A percentile compares a stretch with the other conserved stretches of the same genome.
phyloP scores from a whole-genome alignment of 1,140 invertebrate genomes.

The Ceratitis capitata region DNA sequence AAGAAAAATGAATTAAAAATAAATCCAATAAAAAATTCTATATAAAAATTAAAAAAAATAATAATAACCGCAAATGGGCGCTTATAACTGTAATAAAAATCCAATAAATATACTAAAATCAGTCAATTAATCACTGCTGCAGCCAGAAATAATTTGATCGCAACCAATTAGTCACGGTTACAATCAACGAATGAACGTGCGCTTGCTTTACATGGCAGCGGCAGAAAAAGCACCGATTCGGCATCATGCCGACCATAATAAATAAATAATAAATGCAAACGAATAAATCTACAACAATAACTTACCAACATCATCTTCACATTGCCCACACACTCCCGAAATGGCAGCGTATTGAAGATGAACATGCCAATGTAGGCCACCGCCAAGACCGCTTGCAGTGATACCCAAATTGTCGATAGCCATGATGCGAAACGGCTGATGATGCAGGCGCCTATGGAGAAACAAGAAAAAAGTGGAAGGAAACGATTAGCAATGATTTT shows the following conservation, averaged over 20 bases:
- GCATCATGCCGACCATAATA: not conserved
- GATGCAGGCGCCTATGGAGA: constrained; percentile 58
- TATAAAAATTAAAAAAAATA: too few relatives aligned
- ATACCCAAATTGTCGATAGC: constrained; percentile 62
- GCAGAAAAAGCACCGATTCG: not conserved
- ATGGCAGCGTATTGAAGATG: constrained; percentile 54
- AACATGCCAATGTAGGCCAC: constrained; percentile 63
- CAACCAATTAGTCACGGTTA: not conserved
- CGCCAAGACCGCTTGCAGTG: constrained; percentile 61
- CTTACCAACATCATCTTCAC: constrained; percentile 54
- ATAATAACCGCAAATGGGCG: not conserved
- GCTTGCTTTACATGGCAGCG: not conserved
- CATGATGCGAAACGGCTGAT: constrained; percentile 63
- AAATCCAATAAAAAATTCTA: too few relatives aligned
- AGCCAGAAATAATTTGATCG: not conserved
- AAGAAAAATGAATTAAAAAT: not conserved
- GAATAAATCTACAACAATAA: not conserved
- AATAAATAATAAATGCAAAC: not conserved
- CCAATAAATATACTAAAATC: not conserved
- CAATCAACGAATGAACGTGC: not conserved
- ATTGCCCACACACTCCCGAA: constrained; percentile 57
- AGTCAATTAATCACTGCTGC: not conserved
- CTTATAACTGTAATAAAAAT: constrained; percentile 3
- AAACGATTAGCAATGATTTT: too few relatives aligned
- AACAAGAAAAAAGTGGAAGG: not conserved